Evolutionary conservation across 2,797 vertebrate genomes (phyloP).

Genomic region (Crax fasciolata): DNA sequence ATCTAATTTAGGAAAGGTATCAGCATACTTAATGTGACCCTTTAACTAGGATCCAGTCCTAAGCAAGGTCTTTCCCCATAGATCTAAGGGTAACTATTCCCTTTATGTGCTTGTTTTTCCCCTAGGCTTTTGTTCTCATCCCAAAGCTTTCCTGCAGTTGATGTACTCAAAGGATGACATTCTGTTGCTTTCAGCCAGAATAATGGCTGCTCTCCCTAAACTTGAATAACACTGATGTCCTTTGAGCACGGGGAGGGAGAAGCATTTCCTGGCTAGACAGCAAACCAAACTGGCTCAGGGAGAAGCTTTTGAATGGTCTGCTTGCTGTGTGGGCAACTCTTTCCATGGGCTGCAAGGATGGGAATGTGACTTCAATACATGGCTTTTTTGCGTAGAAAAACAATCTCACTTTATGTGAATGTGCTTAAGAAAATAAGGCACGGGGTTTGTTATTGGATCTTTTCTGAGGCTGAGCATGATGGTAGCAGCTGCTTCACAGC

Average conservation of each 20-base stretch:
- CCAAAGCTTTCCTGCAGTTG: slow-evolving; percentile 7
- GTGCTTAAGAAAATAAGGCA: neutral
- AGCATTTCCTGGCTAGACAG: slow-evolving; percentile 36
- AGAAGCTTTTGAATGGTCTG: slow-evolving; percentile 23
- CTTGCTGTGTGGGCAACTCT: neutral
- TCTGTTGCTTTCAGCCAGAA: slow-evolving; percentile 21
- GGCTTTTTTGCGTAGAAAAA: neutral
- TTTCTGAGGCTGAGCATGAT: accelerated
- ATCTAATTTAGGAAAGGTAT: neutral
- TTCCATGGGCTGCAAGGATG: neutral
- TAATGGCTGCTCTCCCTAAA: slow-evolving; percentile 7
- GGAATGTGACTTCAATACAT: neutral
- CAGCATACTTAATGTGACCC: neutral
- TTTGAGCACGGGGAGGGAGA: slow-evolving; percentile 22
- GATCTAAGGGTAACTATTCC: neutral
- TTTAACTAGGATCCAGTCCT: neutral
- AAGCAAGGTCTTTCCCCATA: neutral
- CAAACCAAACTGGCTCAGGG: neutral
- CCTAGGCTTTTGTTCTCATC: neutral
- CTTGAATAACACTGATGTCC: neutral
- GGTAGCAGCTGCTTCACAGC: neutral
- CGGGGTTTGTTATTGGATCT: neutral
- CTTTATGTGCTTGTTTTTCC: neutral
- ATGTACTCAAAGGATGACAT: neutral
- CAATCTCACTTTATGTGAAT: accelerated